Evolutionary conservation across 2,113 vertebrate genomes (phyloP).

Genomic region (Raja brachyura): DNA sequence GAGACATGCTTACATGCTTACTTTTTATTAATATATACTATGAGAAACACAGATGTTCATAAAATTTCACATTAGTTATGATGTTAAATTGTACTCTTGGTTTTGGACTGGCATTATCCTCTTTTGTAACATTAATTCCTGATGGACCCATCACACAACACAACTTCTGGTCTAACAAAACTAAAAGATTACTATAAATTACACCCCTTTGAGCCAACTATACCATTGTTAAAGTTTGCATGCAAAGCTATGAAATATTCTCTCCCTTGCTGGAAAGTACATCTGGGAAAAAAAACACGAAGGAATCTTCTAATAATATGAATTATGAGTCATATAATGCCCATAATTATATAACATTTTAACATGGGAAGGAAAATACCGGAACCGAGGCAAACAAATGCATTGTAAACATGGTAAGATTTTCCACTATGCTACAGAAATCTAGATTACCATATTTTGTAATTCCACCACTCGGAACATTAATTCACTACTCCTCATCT

Average conservation of each 20-base stretch:
- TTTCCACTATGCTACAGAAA: neutral
- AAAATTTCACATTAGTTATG: neutral
- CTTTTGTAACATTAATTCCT: neutral
- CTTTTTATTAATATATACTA: neutral
- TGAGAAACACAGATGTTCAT: neutral
- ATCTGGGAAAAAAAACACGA: neutral
- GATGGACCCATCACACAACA: neutral
- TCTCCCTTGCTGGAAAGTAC: slow-evolving; percentile 6
- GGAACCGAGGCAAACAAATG: neutral
- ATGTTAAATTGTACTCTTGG: neutral
- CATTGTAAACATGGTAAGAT: neutral
- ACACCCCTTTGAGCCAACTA: neutral
- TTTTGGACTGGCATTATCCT: neutral
- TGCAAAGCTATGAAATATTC: neutral
- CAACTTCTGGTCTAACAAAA: neutral
- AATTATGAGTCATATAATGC: neutral
- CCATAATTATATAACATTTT: neutral
- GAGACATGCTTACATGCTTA: too few relatives aligned
- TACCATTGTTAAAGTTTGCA: neutral
- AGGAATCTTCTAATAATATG: neutral
- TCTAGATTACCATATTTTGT: too few relatives aligned
- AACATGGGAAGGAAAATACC: neutral
- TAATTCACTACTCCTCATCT: too few relatives aligned
- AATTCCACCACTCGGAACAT: too few relatives aligned
- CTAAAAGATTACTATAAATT: neutral